phyloP scores from a whole-genome alignment of 2,113 vertebrate genomes.

The Ibidorhyncha struthersii region DNA sequence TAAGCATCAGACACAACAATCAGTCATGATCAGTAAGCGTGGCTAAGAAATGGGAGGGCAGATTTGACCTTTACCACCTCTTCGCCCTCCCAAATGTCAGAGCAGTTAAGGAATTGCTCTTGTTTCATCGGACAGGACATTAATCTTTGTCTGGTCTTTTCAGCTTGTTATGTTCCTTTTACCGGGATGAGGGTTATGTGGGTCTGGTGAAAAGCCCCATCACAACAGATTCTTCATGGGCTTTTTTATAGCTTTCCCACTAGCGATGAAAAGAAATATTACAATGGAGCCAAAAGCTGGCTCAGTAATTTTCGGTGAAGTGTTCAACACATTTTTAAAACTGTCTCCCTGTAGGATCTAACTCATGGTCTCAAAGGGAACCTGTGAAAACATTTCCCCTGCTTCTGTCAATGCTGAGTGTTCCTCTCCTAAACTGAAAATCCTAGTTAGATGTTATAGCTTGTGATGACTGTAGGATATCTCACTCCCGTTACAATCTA shows the following conservation, averaged over 20 bases:
- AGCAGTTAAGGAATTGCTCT: constrained; percentile 16
- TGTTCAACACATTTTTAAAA: background rate
- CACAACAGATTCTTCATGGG: background rate
- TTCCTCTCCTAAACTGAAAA: background rate
- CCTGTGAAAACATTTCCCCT: background rate
- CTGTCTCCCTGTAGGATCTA: background rate
- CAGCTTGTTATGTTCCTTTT: background rate
- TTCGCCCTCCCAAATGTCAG: constrained; percentile 3
- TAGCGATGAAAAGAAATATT: background rate
- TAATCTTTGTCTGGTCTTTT: constrained; percentile 2
- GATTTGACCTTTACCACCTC: background rate
- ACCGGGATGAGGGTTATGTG: background rate
- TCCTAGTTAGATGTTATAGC: background rate
- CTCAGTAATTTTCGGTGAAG: background rate
- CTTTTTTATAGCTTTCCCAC: background rate
- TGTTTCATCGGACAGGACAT: background rate
- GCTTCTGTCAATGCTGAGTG: background rate
- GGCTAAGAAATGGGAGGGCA: background rate
- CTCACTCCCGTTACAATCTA: background rate
- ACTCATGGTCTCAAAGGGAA: background rate
- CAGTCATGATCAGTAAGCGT: background rate
- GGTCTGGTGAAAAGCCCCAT: background rate
- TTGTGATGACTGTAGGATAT: background rate
- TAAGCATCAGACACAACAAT: background rate
- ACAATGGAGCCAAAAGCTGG: background rate